These are phyloP conservation scores for Melipona beecheii DNA, from an alignment of 2,888 invertebrate genomes.

Conservation along the genomic window DNA sequence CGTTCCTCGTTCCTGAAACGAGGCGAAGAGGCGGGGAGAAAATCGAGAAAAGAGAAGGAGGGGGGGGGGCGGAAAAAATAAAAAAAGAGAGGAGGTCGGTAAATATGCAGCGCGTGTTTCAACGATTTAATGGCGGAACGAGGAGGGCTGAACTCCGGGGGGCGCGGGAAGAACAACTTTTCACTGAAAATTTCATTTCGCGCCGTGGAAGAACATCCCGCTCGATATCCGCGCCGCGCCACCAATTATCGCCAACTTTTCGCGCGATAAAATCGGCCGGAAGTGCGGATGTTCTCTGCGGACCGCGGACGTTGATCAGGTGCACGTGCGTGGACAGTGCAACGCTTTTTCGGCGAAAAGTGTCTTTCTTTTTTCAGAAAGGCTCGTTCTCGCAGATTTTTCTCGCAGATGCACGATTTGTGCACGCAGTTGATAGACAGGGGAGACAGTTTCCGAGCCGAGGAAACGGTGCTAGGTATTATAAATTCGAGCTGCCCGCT, in stretches of 20 bases:
- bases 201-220: background rate
- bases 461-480: background rate
- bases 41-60: background rate
- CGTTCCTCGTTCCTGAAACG: background rate
- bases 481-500: background rate
- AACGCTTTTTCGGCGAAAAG: background rate
- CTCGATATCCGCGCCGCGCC: conserved; percentile 15
- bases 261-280: background rate
- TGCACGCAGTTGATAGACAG: background rate
- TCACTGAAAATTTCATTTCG: conserved; percentile 55
- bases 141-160: background rate
- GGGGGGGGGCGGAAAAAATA: too few species aligned
- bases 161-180: conserved; percentile 30
- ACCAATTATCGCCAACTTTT: conserved; percentile 32
- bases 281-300: background rate
- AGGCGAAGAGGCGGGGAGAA: too few species aligned
- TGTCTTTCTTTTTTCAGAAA: background rate
- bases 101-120: background rate
- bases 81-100: background rate
- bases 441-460: too few species aligned
- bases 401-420: background rate
- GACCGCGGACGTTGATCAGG: background rate
- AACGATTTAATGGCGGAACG: background rate
- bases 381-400: background rate
- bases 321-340: background rate